phyloP scores from a whole-genome alignment of 2,797 vertebrate species.

The Neoniphon sammara region DNA sequence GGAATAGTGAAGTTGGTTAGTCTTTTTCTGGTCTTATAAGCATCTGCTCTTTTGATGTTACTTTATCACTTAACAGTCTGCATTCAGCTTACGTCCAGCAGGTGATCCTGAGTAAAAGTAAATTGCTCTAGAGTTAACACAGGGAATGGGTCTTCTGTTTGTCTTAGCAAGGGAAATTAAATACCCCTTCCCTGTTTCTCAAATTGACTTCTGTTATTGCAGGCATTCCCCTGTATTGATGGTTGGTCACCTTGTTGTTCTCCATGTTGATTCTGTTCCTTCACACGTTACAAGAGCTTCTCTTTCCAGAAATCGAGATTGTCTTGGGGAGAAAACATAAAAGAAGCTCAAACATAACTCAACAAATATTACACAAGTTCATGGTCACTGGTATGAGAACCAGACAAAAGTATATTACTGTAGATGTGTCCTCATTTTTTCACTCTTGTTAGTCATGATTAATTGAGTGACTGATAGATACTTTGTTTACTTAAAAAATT shows the following conservation, averaged over 20 bases:
- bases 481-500: not conserved
- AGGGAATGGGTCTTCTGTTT: too few relatives aligned
- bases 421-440: not conserved
- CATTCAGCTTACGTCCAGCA: not conserved
- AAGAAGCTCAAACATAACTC: not conserved
- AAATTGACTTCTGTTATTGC: conserved; percentile 4
- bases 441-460: not conserved
- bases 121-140: too few relatives aligned
- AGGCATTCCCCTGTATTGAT: conserved; percentile 4
- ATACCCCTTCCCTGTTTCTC: not conserved
- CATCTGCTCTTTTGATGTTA: not conserved
- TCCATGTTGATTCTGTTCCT: conserved; percentile 73
- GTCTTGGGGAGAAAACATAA: not conserved
- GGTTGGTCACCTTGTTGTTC: conserved; percentile 80
- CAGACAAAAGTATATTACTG: not conserved
- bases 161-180: too few relatives aligned
- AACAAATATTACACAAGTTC: not conserved
- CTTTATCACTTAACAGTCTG: not conserved
- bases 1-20: too few relatives aligned
- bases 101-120: too few relatives aligned
- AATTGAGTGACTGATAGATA: not conserved
- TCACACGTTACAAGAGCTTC: conserved; percentile 16
- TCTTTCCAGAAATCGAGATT: conserved; percentile 48
- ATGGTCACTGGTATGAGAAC: not conserved
- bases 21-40: not conserved